Conservation (phyloP, 1,140 invertebrate species). For the Drosophila kepulauana region DNA sequence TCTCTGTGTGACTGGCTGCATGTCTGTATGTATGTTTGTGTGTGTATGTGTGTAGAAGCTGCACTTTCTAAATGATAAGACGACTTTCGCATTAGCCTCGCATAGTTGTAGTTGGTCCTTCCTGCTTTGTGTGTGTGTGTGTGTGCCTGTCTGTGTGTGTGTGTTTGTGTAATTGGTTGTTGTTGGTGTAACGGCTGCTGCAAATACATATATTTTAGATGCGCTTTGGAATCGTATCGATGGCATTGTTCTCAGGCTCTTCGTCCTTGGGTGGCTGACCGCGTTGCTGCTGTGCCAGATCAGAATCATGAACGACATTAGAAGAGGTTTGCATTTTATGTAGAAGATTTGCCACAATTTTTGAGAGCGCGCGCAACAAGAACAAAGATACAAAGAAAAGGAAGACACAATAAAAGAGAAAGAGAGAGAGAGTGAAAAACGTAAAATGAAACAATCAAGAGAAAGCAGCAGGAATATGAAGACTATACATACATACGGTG, state of each 20-base stretch:
- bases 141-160: constrained; percentile 24
- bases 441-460: constrained; percentile 64
- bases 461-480: constrained; percentile 62
- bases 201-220: constrained; percentile 62
- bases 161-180: constrained; percentile 19
- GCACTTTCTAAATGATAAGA: constrained; percentile 19
- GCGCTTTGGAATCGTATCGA: constrained; percentile 80
- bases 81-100: constrained; percentile 22
- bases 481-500: constrained; percentile 20
- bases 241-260: constrained; percentile 80
- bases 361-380: constrained; percentile 36
- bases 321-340: constrained; percentile 3
- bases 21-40: constrained; percentile 23
- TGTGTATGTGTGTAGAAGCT: constrained; percentile 17
- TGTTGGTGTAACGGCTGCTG: constrained; percentile 61
- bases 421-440: constrained; percentile 29
- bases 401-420: constrained; percentile 67
- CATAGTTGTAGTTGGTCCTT: constrained; percentile 14
- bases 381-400: constrained; percentile 56
- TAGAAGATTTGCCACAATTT: constrained; percentile 35
- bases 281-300: constrained; percentile 65
- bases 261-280: constrained; percentile 80
- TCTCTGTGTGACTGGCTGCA: constrained; percentile 37
- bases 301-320: constrained; percentile 14
- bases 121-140: constrained; percentile 30